Evolutionary conservation across 2,888 invertebrate genomes (phyloP), one percentile per base, ranked within the genome.

Genomic region (Pheosia tremula): DNA sequence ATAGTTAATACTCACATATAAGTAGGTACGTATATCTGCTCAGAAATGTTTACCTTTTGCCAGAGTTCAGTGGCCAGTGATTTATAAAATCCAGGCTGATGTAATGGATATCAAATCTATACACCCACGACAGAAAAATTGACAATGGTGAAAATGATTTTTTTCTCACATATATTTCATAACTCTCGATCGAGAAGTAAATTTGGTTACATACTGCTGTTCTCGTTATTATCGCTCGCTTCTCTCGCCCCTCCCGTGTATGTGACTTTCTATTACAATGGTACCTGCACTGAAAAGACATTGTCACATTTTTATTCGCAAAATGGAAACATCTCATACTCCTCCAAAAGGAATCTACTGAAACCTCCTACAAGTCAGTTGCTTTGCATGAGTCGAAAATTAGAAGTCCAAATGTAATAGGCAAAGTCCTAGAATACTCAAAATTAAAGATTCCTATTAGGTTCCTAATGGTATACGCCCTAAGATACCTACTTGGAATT

Each of bases 181-280:
- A 72, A 72, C 61, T 66, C 67, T 4, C 59, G 54, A 9, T 61
- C 52, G 9, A 71, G 72, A 37, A 77, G 78, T 49, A 84, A 77
- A 36, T 47, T 81, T 39, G 61, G 61, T 7, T 86, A 82, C 59
- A 66, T 88, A 10, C 13, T 83, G 3, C 24, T 87, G 6, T 86
- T 90, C 61, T 41, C 81, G 4, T 6, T 84, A 4, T 67, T 91
- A n/a, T 82, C 85, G 4, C 24, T 87, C 3, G 56, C 79, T 3
- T 83, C 91, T 0, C 66, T 91, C 36, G 71, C 74, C n/a, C 89
- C 87, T 0, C 74, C 91, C 0, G 71, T 90, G 53, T 91, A 87
- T 64, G 85, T 87, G 10, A 85, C 88, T 13, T 81, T 86, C 65
- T 86, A 85, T 57, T 60, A 62, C 2, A 45, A 73, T 13, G 75